Percentiles rank a stretch among this genome's conserved stretches.
Conservation (phyloP, 2,113 vertebrate genomes). For the western clawed frog (Xenopus tropicalis) region DNA sequence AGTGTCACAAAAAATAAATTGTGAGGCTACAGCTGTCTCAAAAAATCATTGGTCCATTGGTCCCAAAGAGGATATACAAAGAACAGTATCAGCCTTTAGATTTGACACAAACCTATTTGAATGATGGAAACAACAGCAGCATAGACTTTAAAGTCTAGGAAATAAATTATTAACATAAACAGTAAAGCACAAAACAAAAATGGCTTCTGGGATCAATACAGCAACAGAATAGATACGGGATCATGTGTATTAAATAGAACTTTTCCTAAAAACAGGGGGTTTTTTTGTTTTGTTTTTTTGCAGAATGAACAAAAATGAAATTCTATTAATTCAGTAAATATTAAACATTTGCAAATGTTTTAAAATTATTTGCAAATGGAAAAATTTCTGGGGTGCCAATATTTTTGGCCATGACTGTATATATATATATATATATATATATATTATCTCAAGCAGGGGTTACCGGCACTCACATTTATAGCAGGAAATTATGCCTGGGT, state of each 20-base stretch:
- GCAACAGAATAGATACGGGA: not conserved
- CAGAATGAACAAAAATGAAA: too few species aligned
- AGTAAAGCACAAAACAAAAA: conserved; percentile 38
- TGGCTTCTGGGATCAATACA: conserved; percentile 45
- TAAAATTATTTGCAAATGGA: not conserved
- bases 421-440: too few species aligned
- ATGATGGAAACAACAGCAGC: conserved; percentile 49
- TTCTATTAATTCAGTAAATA: too few species aligned
- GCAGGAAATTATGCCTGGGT: too few species aligned
- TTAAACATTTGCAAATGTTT: too few species aligned
- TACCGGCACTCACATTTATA: too few species aligned
- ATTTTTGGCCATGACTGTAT: too few species aligned
- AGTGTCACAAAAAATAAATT: conserved; percentile 63
- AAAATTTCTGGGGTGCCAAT: too few species aligned
- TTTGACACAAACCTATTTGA: conserved; percentile 64
- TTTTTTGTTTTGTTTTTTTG: too few species aligned
- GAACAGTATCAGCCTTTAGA: conserved; percentile 50
- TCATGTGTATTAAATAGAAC: not conserved
- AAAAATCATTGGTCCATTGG: conserved; percentile 62
- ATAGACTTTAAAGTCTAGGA: conserved; percentile 52
- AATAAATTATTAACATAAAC: conserved; percentile 53
- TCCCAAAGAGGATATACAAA: conserved; percentile 56
- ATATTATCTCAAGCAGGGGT: too few species aligned
- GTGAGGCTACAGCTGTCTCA: conserved; percentile 62
- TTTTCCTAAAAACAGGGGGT: too few species aligned